Conservation (phyloP, 2,888 invertebrate species). For the Athalia rosae region DNA sequence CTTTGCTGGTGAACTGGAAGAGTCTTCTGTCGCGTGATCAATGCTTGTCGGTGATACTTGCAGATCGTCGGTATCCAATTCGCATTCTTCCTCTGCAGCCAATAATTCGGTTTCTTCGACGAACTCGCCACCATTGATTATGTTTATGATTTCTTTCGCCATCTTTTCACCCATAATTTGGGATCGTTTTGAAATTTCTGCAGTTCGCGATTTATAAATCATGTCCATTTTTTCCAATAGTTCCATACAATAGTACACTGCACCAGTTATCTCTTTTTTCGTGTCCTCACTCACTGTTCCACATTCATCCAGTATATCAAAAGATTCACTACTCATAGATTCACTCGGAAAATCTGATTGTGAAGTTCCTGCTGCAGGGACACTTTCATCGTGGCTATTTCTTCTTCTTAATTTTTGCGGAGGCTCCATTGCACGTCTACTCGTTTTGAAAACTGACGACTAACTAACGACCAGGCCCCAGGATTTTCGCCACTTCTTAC, state of each 20-base stretch:
- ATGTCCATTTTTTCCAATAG: background rate
- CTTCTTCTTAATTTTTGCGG: background rate
- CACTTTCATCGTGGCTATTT: background rate
- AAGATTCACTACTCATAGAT: background rate
- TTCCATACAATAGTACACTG: slow-evolving; percentile 2
- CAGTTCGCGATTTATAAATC: slow-evolving; percentile 6
- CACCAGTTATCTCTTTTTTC: background rate
- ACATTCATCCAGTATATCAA: background rate
- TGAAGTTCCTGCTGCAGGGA: background rate
- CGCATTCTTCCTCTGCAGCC: slow-evolving; percentile 2
- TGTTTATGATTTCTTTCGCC: slow-evolving; percentile 11
- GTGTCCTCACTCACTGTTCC: background rate
- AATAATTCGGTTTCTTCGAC: slow-evolving; percentile 9
- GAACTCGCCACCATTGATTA: slow-evolving; percentile 9
- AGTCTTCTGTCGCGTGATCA: slow-evolving; percentile 4
- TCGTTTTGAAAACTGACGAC: background rate
- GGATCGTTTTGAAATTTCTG: slow-evolving; percentile 7
- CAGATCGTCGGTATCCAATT: background rate
- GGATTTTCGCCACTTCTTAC: too few species aligned
- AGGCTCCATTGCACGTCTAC: background rate
- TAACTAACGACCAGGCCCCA: too few species aligned
- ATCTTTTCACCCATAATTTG: slow-evolving; percentile 19
- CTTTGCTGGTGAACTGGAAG: slow-evolving; percentile 2
- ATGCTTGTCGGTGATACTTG: background rate
- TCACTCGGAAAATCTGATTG: background rate